Conservation (phyloP, 2,888 invertebrate genomes). For the Macropis europaea region DNA sequence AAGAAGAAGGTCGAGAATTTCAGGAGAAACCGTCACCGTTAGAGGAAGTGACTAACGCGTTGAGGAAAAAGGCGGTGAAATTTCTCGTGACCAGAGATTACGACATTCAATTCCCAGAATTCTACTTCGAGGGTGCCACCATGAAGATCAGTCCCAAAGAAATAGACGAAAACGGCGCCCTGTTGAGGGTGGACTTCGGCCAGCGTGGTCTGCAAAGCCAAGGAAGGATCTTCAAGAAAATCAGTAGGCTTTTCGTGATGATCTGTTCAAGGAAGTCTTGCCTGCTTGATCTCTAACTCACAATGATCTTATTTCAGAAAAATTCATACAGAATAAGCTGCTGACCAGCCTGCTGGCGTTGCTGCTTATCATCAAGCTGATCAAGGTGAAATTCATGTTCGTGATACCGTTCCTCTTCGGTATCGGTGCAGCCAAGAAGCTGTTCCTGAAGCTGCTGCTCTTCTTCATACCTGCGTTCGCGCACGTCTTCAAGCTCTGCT, state of each 20-base stretch:
- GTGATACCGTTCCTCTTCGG: constrained; percentile 89
- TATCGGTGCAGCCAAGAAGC: constrained; percentile 90
- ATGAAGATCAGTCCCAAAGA: constrained; percentile 88
- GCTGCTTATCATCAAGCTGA: constrained; percentile 88
- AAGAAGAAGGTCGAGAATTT: constrained; percentile 59
- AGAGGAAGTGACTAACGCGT: constrained; percentile 87
- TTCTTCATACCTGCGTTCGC: constrained; percentile 91
- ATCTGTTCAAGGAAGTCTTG: not conserved
- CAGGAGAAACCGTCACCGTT: constrained; percentile 81
- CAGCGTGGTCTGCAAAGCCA: constrained; percentile 78
- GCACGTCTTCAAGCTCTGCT: constrained; percentile 92
- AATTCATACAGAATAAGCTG: constrained; percentile 88
- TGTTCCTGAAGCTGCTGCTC: constrained; percentile 89
- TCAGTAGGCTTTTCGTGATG: constrained; percentile 81
- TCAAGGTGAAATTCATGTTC: constrained; percentile 90
- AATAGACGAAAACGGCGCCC: constrained; percentile 87
- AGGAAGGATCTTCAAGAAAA: constrained; percentile 86
- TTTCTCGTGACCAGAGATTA: constrained; percentile 90
- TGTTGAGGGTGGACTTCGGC: constrained; percentile 87
- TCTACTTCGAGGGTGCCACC: constrained; percentile 87
- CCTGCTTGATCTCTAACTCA: not conserved
- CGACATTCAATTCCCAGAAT: constrained; percentile 86
- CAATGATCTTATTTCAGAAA: constrained; percentile 81
- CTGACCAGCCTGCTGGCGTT: constrained; percentile 88
- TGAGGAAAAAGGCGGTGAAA: constrained; percentile 86